Evolutionary conservation across 1,140 invertebrate species (phyloP), one percentile per base, ranked within the genome.

Genomic region (Drosophila novamexicana): DNA sequence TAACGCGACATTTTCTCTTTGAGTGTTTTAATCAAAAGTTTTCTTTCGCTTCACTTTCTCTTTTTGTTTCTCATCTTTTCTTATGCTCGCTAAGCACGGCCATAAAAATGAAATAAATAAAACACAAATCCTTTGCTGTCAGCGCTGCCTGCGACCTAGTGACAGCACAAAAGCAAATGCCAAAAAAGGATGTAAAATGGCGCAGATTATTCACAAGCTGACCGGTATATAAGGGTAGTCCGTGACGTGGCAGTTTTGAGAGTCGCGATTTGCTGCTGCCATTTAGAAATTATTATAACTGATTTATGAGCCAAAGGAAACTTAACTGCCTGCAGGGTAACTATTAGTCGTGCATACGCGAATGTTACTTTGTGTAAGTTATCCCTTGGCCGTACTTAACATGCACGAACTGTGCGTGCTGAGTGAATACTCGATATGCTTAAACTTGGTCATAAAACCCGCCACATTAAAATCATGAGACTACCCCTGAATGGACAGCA

Each of bases 1-100:
- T 88, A 84, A 89, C 79, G 77, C 83, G 84, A 80, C 76, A 74
- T 86, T 81, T 86, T 78, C 65, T 52, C 45, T 63, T 74, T 64
- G 73, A 88, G 83, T 83, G 77, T 77, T 89, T 88, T 89, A 84
- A 88, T 88, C 84, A 88, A 88, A 88, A 88, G 45, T 81, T 85
- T 79, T 54, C 22, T 29, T 44, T 49, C 45, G 22, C 22, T 18
- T 62, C 34, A 14, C 32, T 37, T 37, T 14, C 16, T 10, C 34
- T 54, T 10, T 37, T 44, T 7, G 12, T 8, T 34, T 56, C 42
- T n/a, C 14, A 16, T 47, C 18, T 72, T 53, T 62, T 49, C 50
- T 42, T 10, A 29, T 29, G 44, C 50, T 7, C 12, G 36, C 67
- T 69, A 62, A 83, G 73, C 71, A 77, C 54, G 71, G 84, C 84